Evolutionary conservation across 2,113 vertebrate species (phyloP).

Genomic region (Anguilla japonica): DNA sequence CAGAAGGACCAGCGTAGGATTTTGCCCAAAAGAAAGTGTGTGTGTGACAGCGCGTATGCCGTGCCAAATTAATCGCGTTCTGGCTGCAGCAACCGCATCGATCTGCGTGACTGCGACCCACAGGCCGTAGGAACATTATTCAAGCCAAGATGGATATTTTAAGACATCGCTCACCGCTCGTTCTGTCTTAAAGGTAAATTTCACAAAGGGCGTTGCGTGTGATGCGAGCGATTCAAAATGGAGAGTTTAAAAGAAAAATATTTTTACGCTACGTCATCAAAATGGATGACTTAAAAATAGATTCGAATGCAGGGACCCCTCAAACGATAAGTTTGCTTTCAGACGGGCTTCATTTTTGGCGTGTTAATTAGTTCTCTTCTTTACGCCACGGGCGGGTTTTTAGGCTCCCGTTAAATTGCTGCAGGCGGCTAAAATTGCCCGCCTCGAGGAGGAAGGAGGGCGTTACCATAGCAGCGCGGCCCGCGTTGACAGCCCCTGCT

Average conservation of each 20-base stretch:
- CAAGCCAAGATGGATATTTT: background rate
- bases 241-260: background rate
- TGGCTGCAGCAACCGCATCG: too few species aligned
- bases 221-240: background rate
- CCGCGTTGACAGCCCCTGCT: constrained; percentile 42
- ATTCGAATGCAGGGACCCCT: background rate
- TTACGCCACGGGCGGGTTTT: too few species aligned
- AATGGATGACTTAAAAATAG: constrained; percentile 5
- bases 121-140: too few species aligned
- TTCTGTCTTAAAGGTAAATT: background rate
- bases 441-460: constrained; percentile 25
- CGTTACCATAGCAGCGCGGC: constrained; percentile 48
- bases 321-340: constrained; percentile 13
- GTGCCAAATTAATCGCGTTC: background rate
- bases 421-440: background rate
- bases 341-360: constrained; percentile 15
- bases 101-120: background rate
- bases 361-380: constrained; percentile 16
- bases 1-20: background rate
- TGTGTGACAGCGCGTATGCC: background rate
- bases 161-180: background rate
- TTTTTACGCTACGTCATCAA: background rate
- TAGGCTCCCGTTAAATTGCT: background rate
- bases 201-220: background rate
- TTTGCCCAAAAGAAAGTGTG: background rate